Conservation (phyloP, 30 jellyfish, hydroid and myxozoan species). For the Catostylus mosaicus region DNA sequence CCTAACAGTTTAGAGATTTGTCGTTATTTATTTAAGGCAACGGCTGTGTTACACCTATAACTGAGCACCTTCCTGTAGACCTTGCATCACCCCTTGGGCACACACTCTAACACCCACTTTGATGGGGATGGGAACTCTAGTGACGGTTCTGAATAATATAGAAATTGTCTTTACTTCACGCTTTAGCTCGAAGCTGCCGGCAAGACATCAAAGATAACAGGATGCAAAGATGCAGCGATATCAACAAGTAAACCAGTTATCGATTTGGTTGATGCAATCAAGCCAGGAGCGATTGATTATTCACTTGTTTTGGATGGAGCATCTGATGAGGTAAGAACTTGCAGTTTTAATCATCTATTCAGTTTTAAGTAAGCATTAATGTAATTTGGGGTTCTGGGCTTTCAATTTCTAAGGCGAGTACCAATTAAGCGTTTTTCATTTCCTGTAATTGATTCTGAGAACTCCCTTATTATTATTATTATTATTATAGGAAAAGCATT, state of each 20-base stretch:
- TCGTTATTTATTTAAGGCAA: too few relatives aligned
- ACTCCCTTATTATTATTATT: background rate
- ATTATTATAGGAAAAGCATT: constrained; percentile 87
- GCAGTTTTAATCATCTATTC: background rate
- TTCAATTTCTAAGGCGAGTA: too few relatives aligned
- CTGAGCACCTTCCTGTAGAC: too few relatives aligned
- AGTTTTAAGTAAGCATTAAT: too few relatives aligned
- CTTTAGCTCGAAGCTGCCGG: constrained; percentile 80
- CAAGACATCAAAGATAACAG: constrained; percentile 66
- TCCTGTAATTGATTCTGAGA: background rate
- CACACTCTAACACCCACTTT: too few relatives aligned
- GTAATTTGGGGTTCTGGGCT: too few relatives aligned
- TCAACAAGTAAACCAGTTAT: constrained; percentile 90
- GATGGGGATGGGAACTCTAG: too few relatives aligned
- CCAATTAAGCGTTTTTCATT: background rate
- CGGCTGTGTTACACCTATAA: too few relatives aligned
- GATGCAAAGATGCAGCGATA: constrained; percentile 90
- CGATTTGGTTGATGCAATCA: constrained; percentile 95
- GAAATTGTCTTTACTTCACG: too few relatives aligned
- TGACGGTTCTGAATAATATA: too few relatives aligned
- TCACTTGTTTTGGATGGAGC: constrained; percentile 84
- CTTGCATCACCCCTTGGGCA: too few relatives aligned
- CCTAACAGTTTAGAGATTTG: too few relatives aligned
- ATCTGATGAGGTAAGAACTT: constrained; percentile 95
- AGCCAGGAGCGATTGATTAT: constrained; percentile 89